A percentile compares a stretch with the other conserved stretches of the same genome.
phyloP scores from a whole-genome alignment of 2,113 vertebrate species.

The Hipposideros armiger region DNA sequence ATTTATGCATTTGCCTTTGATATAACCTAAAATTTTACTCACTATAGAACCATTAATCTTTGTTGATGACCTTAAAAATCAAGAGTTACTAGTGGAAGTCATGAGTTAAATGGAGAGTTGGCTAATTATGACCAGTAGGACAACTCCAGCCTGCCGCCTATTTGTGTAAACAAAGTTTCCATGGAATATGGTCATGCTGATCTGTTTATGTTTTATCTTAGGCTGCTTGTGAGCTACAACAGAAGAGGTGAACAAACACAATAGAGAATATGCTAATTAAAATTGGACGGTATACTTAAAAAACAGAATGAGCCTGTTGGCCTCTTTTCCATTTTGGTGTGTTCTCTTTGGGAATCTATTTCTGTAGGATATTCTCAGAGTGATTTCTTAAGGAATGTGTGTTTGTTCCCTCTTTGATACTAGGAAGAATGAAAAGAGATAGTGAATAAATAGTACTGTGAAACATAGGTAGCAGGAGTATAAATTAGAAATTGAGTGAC shows the following conservation, averaged over 20 bases:
- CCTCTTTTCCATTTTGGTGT: neutral
- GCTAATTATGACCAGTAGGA: neutral
- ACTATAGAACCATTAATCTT: neutral
- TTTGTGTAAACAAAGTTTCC: neutral
- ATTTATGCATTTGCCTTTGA: neutral
- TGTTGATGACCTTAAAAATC: neutral
- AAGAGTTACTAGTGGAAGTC: neutral
- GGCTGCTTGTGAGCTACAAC: neutral
- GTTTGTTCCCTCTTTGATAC: neutral
- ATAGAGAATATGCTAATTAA: neutral
- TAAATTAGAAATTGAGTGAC: neutral
- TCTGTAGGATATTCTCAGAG: neutral
- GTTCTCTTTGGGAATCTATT: neutral
- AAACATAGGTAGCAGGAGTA: neutral
- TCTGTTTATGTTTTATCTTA: neutral
- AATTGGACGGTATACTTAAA: neutral
- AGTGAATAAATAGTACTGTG: neutral
- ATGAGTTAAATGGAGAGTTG: neutral
- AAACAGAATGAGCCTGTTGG: neutral
- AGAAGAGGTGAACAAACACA: neutral
- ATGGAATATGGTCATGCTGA: neutral
- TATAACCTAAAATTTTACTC: neutral
- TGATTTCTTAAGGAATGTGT: neutral
- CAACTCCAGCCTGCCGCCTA: neutral
- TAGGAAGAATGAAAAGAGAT: conserved; percentile 1